phyloP scores from a whole-genome alignment of 2,797 vertebrate species.

The Pipistrellus pipistrellus region DNA sequence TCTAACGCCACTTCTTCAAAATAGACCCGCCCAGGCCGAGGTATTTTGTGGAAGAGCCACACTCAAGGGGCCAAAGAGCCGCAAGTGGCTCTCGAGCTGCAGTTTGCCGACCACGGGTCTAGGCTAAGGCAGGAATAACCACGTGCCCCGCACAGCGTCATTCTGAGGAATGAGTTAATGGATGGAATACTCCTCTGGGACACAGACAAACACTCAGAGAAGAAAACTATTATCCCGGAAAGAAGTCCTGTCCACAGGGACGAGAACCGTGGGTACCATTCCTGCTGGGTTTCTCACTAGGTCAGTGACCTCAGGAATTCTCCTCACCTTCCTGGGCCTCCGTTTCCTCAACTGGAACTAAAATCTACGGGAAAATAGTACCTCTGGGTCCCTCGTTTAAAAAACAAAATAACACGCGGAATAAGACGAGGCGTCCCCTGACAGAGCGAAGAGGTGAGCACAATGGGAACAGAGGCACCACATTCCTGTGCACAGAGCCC shows the following conservation, averaged over 20 bases:
- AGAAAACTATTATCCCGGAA: background rate
- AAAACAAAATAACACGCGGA: background rate
- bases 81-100: too few relatives aligned
- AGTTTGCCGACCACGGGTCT: too few relatives aligned
- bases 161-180: background rate
- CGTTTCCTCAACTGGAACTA: background rate
- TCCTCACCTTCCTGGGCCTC: background rate
- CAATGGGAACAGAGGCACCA: background rate
- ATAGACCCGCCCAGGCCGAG: too few relatives aligned
- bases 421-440: accelerated
- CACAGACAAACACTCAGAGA: background rate
- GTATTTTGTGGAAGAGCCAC: too few relatives aligned
- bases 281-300: background rate
- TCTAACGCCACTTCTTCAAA: too few relatives aligned
- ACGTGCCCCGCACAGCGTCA: background rate
- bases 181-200: background rate
- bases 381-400: background rate
- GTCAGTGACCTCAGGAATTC: background rate
- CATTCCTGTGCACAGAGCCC: background rate
- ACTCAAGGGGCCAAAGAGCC: too few relatives aligned
- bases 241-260: background rate
- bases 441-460: background rate
- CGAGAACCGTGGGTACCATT: background rate
- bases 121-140: background rate
- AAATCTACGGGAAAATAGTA: background rate